A percentile compares a stretch with the other conserved stretches of the same genome.
Conservation (phyloP, 2,888 invertebrate genomes). For the Dryocosmus kuriphilus region DNA sequence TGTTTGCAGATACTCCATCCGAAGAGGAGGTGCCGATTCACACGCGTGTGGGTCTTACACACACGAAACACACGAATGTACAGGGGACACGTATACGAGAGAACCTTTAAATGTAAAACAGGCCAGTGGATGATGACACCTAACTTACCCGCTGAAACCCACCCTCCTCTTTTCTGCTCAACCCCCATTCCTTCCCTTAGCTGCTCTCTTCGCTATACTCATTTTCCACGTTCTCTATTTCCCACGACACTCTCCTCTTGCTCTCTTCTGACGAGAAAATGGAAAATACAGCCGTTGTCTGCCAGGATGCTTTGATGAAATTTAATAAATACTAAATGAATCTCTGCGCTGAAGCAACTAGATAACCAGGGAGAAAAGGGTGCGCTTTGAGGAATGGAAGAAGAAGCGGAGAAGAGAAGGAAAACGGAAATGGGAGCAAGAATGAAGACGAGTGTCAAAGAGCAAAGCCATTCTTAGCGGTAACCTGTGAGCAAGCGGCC, state of each 20-base stretch:
- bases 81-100: conserved; percentile 54
- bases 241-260: conserved; percentile 56
- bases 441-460: conserved; percentile 45
- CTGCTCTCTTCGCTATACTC: conserved; percentile 64
- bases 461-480: conserved; percentile 4
- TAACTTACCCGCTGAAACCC: conserved; percentile 54
- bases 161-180: conserved; percentile 45
- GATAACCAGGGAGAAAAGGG: conserved; percentile 29
- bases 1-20: conserved; percentile 50
- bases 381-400: conserved; percentile 31
- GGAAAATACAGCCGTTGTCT: conserved; percentile 72
- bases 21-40: conserved; percentile 39
- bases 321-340: conserved; percentile 76
- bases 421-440: conserved; percentile 28
- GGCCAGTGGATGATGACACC: conserved; percentile 68
- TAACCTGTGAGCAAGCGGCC: neutral
- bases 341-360: conserved; percentile 52
- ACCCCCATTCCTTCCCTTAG: conserved; percentile 54
- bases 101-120: conserved; percentile 71
- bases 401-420: neutral
- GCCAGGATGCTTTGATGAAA: conserved; percentile 65
- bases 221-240: conserved; percentile 66
- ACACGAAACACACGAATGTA: neutral
- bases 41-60: neutral
- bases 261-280: conserved; percentile 69